Evolutionary conservation across 2,888 invertebrate genomes (phyloP).

Genomic region (Xanthorhoe spadicearia): DNA sequence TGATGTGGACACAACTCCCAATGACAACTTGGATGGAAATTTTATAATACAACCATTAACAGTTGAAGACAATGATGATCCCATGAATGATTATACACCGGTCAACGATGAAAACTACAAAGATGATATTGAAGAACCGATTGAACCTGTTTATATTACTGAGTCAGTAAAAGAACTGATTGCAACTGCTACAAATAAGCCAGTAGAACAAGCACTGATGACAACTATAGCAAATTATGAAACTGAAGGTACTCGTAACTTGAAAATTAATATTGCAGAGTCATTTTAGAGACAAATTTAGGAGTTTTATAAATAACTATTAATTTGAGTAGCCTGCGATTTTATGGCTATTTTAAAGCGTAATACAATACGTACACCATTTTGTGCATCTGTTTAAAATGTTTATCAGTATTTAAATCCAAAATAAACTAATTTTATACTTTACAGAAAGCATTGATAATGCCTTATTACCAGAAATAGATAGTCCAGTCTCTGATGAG

Average conservation of each 20-base stretch:
- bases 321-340: no score
- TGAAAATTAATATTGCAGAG: no score
- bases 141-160: neutral
- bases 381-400: no score
- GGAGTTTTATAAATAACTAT: no score
- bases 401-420: no score
- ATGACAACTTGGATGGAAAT: neutral
- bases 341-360: no score
- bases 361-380: no score
- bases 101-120: neutral
- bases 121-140: neutral
- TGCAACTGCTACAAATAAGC: neutral
- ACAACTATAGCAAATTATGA: neutral
- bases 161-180: neutral
- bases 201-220: neutral
- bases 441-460: neutral
- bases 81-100: neutral
- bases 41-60: neutral
- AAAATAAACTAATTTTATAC: neutral
- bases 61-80: neutral
- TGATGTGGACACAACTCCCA: neutral
- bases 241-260: neutral
- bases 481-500: conserved; percentile 1
- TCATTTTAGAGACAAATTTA: no score
- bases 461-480: neutral